These are phyloP conservation scores for Linyphia triangularis DNA, from an alignment of 2,888 invertebrate genomes.

Conservation along the genomic window DNA sequence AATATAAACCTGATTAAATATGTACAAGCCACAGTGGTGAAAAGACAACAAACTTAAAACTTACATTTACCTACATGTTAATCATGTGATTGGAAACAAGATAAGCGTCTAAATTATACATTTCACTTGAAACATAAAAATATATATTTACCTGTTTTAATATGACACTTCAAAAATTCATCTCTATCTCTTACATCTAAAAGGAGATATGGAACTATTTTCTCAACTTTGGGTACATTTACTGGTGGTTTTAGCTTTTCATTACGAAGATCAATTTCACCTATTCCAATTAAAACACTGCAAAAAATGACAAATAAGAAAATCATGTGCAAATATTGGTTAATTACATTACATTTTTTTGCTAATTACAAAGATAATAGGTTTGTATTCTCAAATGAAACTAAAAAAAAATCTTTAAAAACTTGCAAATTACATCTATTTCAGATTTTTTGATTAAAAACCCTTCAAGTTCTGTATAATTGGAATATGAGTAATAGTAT, in stretches of 20 bases:
- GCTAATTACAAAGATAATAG: too few relatives aligned
- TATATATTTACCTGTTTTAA: constrained; percentile 80
- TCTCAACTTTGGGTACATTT: not conserved
- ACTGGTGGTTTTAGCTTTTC: constrained; percentile 17
- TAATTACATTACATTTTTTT: too few relatives aligned
- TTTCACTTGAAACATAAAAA: too few relatives aligned
- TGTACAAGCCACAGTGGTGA: not conserved
- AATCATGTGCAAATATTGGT: too few relatives aligned
- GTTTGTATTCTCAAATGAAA: too few relatives aligned
- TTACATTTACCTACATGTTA: not conserved
- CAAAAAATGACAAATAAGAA: not conserved
- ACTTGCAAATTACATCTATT: too few relatives aligned
- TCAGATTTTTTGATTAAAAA: too few relatives aligned
- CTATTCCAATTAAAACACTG: constrained; percentile 71
- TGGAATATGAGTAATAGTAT: too few relatives aligned
- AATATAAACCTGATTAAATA: too few relatives aligned
- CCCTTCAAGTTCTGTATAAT: too few relatives aligned
- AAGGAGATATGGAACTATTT: constrained; percentile 80
- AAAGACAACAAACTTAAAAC: not conserved
- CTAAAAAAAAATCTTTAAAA: too few relatives aligned
- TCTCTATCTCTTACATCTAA: constrained; percentile 81
- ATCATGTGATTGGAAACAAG: not conserved
- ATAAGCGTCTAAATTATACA: not conserved
- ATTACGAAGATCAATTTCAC: constrained; percentile 66
- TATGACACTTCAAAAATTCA: constrained; percentile 79